These are phyloP conservation scores for Hapalemur alaotrensis DNA, from an alignment of 2,797 vertebrate genomes.

Conservation along the genomic window DNA sequence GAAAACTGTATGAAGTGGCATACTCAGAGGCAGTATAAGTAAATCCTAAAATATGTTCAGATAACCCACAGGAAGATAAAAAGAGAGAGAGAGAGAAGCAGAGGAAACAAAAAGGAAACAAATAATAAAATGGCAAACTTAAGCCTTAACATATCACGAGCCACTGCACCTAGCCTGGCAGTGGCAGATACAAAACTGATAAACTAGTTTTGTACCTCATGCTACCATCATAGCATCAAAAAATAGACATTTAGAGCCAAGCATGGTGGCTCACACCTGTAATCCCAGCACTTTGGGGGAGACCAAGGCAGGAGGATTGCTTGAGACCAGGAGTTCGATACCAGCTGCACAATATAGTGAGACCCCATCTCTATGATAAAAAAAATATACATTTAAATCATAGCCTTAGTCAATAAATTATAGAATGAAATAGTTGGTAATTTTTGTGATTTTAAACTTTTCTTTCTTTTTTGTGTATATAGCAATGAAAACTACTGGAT, in stretches of 20 bases:
- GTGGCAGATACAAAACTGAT: not conserved
- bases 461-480: slow-evolving; percentile 39
- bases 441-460: slow-evolving; percentile 31
- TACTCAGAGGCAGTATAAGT: too few species aligned
- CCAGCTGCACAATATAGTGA: not conserved
- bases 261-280: not conserved
- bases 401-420: not conserved
- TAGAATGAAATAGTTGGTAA: not conserved
- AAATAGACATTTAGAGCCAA: not conserved
- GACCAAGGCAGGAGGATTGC: not conserved
- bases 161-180: too few species aligned
- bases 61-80: too few species aligned
- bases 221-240: slow-evolving; percentile 1
- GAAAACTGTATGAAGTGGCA: too few species aligned
- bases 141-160: too few species aligned
- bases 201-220: not conserved
- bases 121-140: too few species aligned
- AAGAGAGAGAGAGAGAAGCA: too few species aligned
- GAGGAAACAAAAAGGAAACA: too few species aligned
- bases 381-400: not conserved
- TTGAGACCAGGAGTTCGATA: not conserved
- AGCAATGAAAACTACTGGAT: slow-evolving; percentile 87
- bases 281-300: not conserved
- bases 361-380: not conserved
- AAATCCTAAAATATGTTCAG: too few species aligned